These are phyloP conservation scores for Phyllotreta striolata DNA, from an alignment of 2,888 invertebrate species.

Conservation along the genomic window DNA sequence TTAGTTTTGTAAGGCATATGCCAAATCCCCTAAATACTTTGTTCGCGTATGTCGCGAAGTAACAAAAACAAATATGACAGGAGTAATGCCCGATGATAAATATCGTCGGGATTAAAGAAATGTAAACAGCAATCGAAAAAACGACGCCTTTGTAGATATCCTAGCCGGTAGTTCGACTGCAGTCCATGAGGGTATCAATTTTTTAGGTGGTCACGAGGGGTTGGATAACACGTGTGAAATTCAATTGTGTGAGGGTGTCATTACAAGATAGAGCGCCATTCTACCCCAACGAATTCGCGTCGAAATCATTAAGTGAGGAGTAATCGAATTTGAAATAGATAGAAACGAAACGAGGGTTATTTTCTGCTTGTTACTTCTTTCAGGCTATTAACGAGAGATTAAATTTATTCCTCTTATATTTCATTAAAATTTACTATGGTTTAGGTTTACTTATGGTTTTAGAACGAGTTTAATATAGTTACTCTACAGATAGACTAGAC, in stretches of 20 bases:
- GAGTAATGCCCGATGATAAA: constrained; percentile 45
- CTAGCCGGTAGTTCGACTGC: constrained; percentile 10
- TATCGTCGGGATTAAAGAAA: constrained; percentile 40
- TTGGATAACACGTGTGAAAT: constrained; percentile 54
- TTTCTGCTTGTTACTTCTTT: constrained; percentile 24
- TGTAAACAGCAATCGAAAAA: constrained; percentile 44
- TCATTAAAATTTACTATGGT: no score
- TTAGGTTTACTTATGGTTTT: no score
- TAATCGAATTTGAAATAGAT: constrained; percentile 44
- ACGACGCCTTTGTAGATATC: constrained; percentile 33
- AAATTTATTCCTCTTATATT: no score
- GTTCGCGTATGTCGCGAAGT: constrained; percentile 19
- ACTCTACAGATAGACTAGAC: no score
- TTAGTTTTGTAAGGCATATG: constrained; percentile 20
- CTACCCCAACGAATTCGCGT: constrained; percentile 40
- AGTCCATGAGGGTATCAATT: constrained; percentile 33
- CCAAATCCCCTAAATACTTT: constrained; percentile 19
- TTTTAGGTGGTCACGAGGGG: constrained; percentile 44
- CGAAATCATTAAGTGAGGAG: constrained; percentile 41
- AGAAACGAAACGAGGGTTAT: constrained; percentile 30
- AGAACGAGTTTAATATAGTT: no score
- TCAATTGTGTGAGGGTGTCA: constrained; percentile 57
- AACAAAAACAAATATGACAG: constrained; percentile 38
- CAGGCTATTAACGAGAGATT: no score
- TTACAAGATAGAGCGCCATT: constrained; percentile 48